phyloP scores from a whole-genome alignment of 2,888 invertebrate species.

The Pocota personata region DNA sequence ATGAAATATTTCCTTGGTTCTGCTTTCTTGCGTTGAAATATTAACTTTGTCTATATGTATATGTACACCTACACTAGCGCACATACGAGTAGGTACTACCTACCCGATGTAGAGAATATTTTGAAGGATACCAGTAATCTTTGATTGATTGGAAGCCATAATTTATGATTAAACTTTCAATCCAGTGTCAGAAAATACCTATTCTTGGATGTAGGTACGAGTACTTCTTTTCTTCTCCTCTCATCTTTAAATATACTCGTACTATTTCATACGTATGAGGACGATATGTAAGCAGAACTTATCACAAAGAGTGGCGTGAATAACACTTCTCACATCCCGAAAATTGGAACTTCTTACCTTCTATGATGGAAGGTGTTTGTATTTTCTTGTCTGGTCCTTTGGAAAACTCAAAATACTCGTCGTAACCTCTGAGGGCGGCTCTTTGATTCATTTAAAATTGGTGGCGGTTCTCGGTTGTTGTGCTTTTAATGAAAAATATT shows the following conservation, averaged over 20 bases:
- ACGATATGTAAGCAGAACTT: background rate
- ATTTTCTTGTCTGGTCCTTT: background rate
- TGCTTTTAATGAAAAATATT: conserved; percentile 25
- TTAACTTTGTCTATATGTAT: conserved; percentile 19
- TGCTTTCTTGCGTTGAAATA: conserved; percentile 26
- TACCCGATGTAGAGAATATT: conserved; percentile 24
- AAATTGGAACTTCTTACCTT: background rate
- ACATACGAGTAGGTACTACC: background rate
- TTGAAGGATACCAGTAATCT: conserved; percentile 51
- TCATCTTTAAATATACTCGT: background rate
- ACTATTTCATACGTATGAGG: background rate
- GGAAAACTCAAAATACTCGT: background rate
- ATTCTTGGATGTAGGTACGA: conserved; percentile 2
- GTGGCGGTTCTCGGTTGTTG: background rate
- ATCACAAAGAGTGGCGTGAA: background rate
- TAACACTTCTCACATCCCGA: background rate
- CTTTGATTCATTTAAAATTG: conserved; percentile 19
- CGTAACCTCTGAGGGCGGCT: background rate
- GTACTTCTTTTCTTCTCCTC: background rate
- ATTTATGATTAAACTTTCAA: conserved; percentile 68
- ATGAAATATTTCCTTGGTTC: conserved; percentile 18
- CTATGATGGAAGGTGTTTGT: conserved; percentile 8
- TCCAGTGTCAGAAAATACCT: conserved; percentile 26
- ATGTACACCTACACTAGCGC: conserved; percentile 10
- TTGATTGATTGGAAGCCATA: conserved; percentile 70